Evolutionary conservation across 2,888 invertebrate genomes (phyloP).

Genomic region (Bruchidius siliquastri): DNA sequence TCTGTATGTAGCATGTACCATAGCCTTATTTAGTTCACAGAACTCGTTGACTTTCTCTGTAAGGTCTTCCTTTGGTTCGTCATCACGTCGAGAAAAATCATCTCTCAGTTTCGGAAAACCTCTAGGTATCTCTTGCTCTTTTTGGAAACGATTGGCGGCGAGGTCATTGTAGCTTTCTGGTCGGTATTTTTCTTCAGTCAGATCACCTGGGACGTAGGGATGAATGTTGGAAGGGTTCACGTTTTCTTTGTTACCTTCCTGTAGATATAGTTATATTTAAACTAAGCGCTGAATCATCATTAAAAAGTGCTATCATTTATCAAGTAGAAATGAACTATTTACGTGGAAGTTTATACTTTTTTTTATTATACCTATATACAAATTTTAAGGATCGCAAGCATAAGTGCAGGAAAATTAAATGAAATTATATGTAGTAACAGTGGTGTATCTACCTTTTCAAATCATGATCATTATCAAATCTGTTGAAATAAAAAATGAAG

Average conservation of each 20-base stretch:
- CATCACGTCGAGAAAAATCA: conserved; percentile 33
- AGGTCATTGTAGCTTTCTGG: conserved; percentile 50
- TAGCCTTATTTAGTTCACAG: conserved; percentile 31
- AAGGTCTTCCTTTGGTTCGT: conserved; percentile 29
- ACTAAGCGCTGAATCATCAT: too few species aligned
- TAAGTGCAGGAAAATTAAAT: too few species aligned
- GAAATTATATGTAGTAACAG: too few species aligned
- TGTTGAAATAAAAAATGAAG: too few species aligned
- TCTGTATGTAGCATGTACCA: conserved; percentile 40
- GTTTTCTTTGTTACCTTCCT: conserved; percentile 26
- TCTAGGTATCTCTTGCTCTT: conserved; percentile 15
- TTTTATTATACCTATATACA: too few species aligned
- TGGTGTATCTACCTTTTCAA: too few species aligned
- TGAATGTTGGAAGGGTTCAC: conserved; percentile 12
- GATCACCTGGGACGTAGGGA: conserved; percentile 54
- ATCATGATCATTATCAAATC: too few species aligned
- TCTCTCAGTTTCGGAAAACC: conserved; percentile 37
- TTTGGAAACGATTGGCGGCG: conserved; percentile 27
- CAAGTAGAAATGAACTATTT: too few species aligned
- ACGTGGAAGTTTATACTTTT: too few species aligned
- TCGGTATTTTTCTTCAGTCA: conserved; percentile 51
- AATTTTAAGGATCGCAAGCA: too few species aligned
- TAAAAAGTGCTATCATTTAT: too few species aligned
- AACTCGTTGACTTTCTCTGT: conserved; percentile 41
- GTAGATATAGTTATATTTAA: background rate